A percentile compares a stretch with the other conserved stretches of the same genome.
These are phyloP conservation scores for Alcedo atthis DNA, from an alignment of 2,797 vertebrate genomes.

Conservation along the genomic window DNA sequence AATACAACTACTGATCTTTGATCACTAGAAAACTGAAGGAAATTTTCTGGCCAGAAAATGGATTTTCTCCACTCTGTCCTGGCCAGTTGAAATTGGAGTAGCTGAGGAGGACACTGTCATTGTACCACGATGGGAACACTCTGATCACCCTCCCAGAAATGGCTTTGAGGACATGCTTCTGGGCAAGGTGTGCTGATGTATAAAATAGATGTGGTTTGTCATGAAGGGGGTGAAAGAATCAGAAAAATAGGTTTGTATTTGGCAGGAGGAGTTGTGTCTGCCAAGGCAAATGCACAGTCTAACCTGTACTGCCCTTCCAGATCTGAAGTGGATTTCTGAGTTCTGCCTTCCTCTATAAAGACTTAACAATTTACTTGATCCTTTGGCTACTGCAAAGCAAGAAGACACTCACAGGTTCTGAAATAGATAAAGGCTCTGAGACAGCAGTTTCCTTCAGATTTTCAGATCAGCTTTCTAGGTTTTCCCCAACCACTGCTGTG, in stretches of 20 bases:
- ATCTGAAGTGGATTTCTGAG: not conserved
- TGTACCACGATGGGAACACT: not conserved
- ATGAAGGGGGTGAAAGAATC: not conserved
- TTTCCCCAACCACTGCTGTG: not conserved
- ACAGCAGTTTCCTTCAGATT: not conserved
- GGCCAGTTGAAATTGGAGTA: not conserved
- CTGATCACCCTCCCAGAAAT: not conserved
- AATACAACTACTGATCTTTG: not conserved
- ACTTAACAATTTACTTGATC: not conserved
- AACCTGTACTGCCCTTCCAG: not conserved
- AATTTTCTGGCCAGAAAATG: not conserved
- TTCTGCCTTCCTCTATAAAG: not conserved
- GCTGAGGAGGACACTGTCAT: not conserved
- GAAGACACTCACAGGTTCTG: not conserved
- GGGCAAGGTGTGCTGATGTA: not conserved
- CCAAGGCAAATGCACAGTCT: not conserved
- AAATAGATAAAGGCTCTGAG: not conserved
- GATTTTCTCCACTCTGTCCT: not conserved
- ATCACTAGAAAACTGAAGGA: not conserved
- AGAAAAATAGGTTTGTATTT: not conserved
- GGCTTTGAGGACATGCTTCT: rapidly evolving
- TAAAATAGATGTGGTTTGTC: not conserved
- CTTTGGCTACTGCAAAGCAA: not conserved
- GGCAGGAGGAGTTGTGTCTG: not conserved
- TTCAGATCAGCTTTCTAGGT: not conserved